A percentile compares a stretch with the other conserved stretches of the same genome.
phyloP scores from a whole-genome alignment of 1,140 invertebrate genomes.

The Copidosoma floridanum region DNA sequence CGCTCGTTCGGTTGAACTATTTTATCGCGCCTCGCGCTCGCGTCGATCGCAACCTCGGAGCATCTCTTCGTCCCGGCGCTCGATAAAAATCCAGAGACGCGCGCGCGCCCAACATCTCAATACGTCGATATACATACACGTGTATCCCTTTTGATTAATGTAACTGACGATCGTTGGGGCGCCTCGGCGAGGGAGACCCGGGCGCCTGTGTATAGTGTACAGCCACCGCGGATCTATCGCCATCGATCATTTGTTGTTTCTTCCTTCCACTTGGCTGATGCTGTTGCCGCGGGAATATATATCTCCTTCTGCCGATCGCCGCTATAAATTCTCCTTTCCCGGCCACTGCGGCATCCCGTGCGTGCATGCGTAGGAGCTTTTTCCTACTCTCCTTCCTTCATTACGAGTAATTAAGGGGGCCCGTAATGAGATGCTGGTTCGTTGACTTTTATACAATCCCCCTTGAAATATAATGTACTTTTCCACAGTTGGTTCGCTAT shows the following conservation, averaged over 20 bases:
- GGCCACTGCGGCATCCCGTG: conserved; percentile 19
- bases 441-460: too few species aligned
- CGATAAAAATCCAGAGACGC: conserved; percentile 3
- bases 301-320: conserved; percentile 10
- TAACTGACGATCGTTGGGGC: conserved; percentile 11
- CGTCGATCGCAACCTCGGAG: not conserved
- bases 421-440: too few species aligned
- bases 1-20: too few species aligned
- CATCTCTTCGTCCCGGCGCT: conserved; percentile 3
- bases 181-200: not conserved
- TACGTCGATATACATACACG: conserved; percentile 5
- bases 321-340: conserved; percentile 21
- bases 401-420: conserved; percentile 26
- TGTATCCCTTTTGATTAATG: conserved; percentile 27
- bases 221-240: conserved; percentile 34
- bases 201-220: not conserved
- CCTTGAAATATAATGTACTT: too few species aligned
- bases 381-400: too few species aligned
- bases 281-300: too few species aligned
- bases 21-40: too few species aligned
- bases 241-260: conserved; percentile 32
- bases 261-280: conserved; percentile 22
- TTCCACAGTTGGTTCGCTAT: too few species aligned
- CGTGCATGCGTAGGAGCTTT: not conserved
- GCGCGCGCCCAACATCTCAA: conserved; percentile 7